Conservation (phyloP, 2,888 invertebrate genomes). For the Agrochola macilenta region DNA sequence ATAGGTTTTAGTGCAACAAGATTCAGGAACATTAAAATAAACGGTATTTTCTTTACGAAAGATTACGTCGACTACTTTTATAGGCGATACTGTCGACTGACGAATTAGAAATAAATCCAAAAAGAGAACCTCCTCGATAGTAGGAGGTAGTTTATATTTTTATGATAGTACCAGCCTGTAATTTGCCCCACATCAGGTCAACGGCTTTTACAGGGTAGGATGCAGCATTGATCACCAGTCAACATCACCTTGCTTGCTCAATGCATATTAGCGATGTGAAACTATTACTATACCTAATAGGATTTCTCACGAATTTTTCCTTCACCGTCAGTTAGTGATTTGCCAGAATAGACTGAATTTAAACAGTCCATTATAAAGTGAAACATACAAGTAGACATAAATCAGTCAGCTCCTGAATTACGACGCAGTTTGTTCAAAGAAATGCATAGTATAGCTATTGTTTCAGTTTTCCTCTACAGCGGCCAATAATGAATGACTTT, state of each 20-base stretch:
- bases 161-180: not conserved
- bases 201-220: not conserved
- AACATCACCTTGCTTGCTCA: not conserved
- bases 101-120: too few species aligned
- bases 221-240: not conserved
- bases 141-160: not conserved
- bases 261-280: not conserved
- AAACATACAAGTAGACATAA: not conserved
- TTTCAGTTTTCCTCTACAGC: slow-evolving; percentile 39
- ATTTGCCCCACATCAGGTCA: not conserved
- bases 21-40: not conserved
- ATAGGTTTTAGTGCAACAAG: not conserved
- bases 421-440: slow-evolving; percentile 6
- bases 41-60: not conserved
- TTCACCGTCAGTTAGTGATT: not conserved
- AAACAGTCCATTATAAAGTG: not conserved
- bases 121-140: not conserved
- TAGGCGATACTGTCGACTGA: too few species aligned
- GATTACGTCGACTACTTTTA: not conserved
- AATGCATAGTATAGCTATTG: not conserved
- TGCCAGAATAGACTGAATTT: not conserved
- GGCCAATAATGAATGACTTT: slow-evolving; percentile 24
- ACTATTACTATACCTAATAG: not conserved
- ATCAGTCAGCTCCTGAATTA: not conserved
- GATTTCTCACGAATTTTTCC: not conserved